Evolutionary conservation across 2,797 vertebrate species (phyloP).

Genomic region (Eulemur mongoz): DNA sequence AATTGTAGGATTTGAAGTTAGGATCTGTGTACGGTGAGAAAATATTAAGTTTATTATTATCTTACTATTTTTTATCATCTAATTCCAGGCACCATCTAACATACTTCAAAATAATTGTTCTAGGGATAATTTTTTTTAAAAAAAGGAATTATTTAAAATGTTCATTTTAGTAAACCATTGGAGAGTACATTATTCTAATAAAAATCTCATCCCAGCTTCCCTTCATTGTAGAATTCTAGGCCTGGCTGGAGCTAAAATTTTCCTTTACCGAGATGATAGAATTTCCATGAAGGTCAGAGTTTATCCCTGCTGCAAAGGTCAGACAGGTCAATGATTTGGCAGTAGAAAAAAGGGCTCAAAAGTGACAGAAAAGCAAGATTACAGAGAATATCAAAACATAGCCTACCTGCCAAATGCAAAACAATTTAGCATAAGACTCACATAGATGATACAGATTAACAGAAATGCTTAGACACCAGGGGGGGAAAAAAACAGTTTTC

Average conservation of each 20-base stretch:
- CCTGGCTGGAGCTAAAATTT: constrained; percentile 58
- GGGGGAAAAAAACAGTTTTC: constrained; percentile 8
- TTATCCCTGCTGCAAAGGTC: constrained; percentile 63
- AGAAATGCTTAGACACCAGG: constrained; percentile 33
- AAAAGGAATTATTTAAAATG: constrained; percentile 37
- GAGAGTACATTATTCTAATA: not conserved
- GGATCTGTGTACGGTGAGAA: not conserved
- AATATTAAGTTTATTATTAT: constrained; percentile 16
- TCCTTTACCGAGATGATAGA: constrained; percentile 69
- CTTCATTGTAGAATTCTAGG: not conserved
- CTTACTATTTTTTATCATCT: not conserved
- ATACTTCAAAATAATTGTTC: constrained; percentile 51
- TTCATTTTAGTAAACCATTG: constrained; percentile 18
- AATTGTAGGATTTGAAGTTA: constrained; percentile 24
- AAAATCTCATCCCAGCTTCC: constrained; percentile 59
- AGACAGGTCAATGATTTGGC: constrained; percentile 63
- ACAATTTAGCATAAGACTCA: not conserved
- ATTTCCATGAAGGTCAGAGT: constrained; percentile 76
- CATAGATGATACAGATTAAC: not conserved
- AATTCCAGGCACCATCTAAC: not conserved
- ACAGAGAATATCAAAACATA: constrained; percentile 34
- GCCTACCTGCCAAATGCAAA: not conserved
- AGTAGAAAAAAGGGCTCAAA: constrained; percentile 52
- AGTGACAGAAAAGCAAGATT: constrained; percentile 51
- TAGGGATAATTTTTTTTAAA: constrained; percentile 8